phyloP scores from a whole-genome alignment of 1,140 invertebrate genomes.

The Branchinecta lynchi region DNA sequence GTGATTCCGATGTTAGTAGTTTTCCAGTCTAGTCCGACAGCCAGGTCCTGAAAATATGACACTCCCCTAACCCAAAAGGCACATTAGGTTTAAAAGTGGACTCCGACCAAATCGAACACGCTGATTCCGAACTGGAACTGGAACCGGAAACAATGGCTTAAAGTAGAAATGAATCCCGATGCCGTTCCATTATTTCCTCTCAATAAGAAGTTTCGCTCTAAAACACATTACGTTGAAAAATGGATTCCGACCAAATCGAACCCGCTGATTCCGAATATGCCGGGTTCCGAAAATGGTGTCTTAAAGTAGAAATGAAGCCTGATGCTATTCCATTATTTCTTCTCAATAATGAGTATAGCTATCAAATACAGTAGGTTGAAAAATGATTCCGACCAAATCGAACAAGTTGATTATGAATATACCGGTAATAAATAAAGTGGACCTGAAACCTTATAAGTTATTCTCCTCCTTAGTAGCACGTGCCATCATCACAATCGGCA shows the following conservation, averaged over 20 bases:
- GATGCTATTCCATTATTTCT: no score
- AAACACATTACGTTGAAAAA: conserved; percentile 2
- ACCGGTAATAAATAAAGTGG: conserved; percentile 1
- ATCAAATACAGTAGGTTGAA: not conserved
- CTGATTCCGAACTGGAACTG: conserved; percentile 1
- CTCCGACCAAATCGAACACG: conserved; percentile 8
- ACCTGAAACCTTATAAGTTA: conserved; percentile 2
- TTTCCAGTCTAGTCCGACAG: not conserved
- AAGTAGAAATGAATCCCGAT: conserved; percentile 2
- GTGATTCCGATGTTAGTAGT: no score
- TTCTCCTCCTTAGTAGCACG: not conserved
- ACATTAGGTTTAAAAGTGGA: conserved; percentile 6
- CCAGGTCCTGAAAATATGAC: conserved; percentile 4
- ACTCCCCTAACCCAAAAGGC: no score
- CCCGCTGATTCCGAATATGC: conserved; percentile 8
- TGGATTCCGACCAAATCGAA: conserved; percentile 9
- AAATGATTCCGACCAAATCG: conserved; percentile 1
- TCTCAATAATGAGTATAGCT: no score
- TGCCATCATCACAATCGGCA: not conserved
- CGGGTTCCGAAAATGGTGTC: not conserved
- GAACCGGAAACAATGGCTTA: conserved; percentile 5
- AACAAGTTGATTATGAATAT: not conserved
- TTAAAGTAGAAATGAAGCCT: no score
- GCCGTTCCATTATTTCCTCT: conserved; percentile 5
- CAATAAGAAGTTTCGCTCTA: conserved; percentile 2